These are phyloP conservation scores for Idris sp. DNA, from an alignment of 1,140 invertebrate genomes.

Conservation along the genomic window DNA sequence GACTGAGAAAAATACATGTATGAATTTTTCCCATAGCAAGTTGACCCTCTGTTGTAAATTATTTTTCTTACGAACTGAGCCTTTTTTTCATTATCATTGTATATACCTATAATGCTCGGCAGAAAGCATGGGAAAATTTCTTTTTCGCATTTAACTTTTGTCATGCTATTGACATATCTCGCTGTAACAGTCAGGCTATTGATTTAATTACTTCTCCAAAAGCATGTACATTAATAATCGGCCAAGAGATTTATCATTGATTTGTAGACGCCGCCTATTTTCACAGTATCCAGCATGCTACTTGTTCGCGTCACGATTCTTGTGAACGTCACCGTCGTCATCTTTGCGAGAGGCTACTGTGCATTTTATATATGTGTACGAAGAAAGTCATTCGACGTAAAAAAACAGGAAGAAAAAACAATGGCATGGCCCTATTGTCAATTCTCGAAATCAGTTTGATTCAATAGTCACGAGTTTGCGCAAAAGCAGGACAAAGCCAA, in stretches of 20 bases:
- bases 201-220: conserved; percentile 20
- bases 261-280: conserved; percentile 44
- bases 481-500: too few species aligned
- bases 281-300: conserved; percentile 17
- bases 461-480: conserved; percentile 10
- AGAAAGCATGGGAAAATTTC: too few species aligned
- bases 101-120: too few species aligned
- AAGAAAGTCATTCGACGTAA: conserved; percentile 21
- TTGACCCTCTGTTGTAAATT: too few species aligned
- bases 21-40: too few species aligned
- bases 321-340: conserved; percentile 53
- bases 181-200: too few species aligned
- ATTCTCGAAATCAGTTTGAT: conserved; percentile 34
- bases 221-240: conserved; percentile 22
- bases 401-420: conserved; percentile 3
- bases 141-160: too few species aligned
- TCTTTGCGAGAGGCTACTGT: conserved; percentile 33
- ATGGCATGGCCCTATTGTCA: conserved; percentile 32
- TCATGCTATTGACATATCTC: too few species aligned
- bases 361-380: conserved; percentile 1
- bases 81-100: too few species aligned
- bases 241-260: conserved; percentile 32
- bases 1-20: too few species aligned
- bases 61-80: too few species aligned
- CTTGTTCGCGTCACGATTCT: conserved; percentile 34